Evolutionary conservation across 2,113 vertebrate genomes (phyloP).

Genomic region (Pan troglodytes): NHGRI_mPanTro3-v2.1_pri NC_072411.2:36038501-36039000

Average conservation of each 20-base stretch:
- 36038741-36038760: slow-evolving; percentile 2
- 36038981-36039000: background rate
- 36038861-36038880: background rate
- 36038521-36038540: background rate
- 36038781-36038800: background rate
- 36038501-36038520: background rate
- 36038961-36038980: slow-evolving; percentile 33
- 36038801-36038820: background rate
- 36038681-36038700: background rate
- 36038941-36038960: background rate
- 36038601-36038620: rapidly evolving
- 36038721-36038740: slow-evolving; percentile 26
- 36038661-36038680: background rate
- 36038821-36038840: slow-evolving; percentile 20
- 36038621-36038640: background rate
- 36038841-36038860: background rate
- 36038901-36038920: background rate
- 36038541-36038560: background rate
- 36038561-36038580: background rate
- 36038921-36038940: background rate
- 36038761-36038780: slow-evolving; percentile 35
- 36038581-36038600: no score
- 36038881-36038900: background rate
- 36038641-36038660: background rate
- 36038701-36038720: background rate